phyloP scores from a whole-genome alignment of 1,140 invertebrate species.

The Hypothenemus hampei region DNA sequence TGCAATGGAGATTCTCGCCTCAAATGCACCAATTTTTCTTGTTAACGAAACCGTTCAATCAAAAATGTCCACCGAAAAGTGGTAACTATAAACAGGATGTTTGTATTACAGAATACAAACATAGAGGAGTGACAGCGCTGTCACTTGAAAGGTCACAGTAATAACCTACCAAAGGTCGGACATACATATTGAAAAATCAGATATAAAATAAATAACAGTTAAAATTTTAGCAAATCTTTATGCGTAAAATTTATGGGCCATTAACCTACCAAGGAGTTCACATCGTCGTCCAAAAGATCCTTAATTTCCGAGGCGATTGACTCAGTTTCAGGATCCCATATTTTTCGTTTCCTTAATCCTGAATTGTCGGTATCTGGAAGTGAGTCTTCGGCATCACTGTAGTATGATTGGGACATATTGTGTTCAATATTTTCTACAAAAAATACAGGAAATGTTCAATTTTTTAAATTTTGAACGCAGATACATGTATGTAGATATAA shows the following conservation, averaged over 20 bases:
- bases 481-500: too few relatives aligned
- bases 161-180: not conserved
- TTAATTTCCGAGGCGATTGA: constrained; percentile 55
- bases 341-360: constrained; percentile 51
- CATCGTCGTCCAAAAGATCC: constrained; percentile 55
- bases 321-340: constrained; percentile 54
- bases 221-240: not conserved
- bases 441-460: too few relatives aligned
- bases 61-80: too few relatives aligned
- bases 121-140: not conserved
- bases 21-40: too few relatives aligned
- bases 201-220: not conserved
- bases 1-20: too few relatives aligned
- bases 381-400: constrained; percentile 44
- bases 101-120: not conserved
- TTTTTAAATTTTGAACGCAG: too few relatives aligned
- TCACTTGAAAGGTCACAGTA: not conserved
- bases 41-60: too few relatives aligned
- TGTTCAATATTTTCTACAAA: too few relatives aligned
- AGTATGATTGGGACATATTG: constrained; percentile 33
- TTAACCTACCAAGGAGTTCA: constrained; percentile 50
- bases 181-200: not conserved
- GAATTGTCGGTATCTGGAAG: constrained; percentile 44
- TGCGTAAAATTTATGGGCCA: not conserved
- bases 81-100: not conserved